Evolutionary conservation across 2,888 invertebrate species (phyloP), one percentile per base, ranked within the genome.

Genomic region (Drosophila quasianomalipes): DNA sequence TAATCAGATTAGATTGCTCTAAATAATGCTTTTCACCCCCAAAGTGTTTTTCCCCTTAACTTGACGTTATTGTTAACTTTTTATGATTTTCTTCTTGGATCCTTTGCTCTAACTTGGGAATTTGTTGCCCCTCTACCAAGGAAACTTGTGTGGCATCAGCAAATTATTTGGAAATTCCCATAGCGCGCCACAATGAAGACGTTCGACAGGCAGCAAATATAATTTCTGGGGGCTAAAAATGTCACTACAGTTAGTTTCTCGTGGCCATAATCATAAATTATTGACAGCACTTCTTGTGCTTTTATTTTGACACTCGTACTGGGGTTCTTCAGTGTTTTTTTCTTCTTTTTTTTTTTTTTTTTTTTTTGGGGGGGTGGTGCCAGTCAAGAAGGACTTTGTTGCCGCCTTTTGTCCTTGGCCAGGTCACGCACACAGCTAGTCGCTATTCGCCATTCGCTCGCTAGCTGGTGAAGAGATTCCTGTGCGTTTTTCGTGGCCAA

Each of bases 191-290:
- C 33, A 66, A 76, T 70, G 41, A 66, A 76, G 71, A 66, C 77
- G 76, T 62, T 22, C 37, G 52, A 64, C 22, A 49, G 55, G 59
- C 6, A 74, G 28, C 3, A 61, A 60, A 61, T 28, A 61, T 63
- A 37, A 31, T 75, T 37, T 58, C 67, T 59, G 51, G 60, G 49
- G 51, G 44, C 16, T 55, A 61, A 61, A 77, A 75, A 66, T 66
- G 69, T 75, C 79, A 63, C 44, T 52, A 35, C 30, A 65, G 37
- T 53, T 71, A 28, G 47, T 26, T 47, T 47, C 22, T 47, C 59
- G 63, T 63, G 30, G 65, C 59, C 63, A 76, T 81, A 80, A 81
- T 69, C 78, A 74, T 81, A 78, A 81, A 82, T 82, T 78, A 81
- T 82, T 72, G 72, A 67, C 65, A 51, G 63, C 58, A 41, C 26